These are phyloP conservation scores for Lonchura striata DNA, from an alignment of 2,113 vertebrate genomes.

Conservation along the genomic window DNA sequence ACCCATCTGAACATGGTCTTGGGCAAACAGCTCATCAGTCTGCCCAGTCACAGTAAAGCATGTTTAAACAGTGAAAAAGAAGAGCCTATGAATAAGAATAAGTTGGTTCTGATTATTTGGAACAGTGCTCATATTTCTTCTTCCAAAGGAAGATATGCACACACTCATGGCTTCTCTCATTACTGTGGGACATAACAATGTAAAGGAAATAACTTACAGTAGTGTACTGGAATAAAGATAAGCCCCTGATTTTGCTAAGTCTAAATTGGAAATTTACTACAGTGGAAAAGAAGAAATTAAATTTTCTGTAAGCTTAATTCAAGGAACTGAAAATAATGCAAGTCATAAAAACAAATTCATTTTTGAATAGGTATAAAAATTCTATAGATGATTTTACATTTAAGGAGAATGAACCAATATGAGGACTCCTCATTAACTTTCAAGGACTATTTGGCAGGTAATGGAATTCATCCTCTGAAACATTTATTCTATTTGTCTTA, in stretches of 20 bases:
- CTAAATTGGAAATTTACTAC: slow-evolving; percentile 16
- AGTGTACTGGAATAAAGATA: slow-evolving; percentile 38
- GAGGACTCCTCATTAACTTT: slow-evolving; percentile 60
- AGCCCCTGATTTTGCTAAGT: not conserved
- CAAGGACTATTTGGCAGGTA: slow-evolving; percentile 49
- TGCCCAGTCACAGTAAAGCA: not conserved
- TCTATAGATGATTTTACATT: slow-evolving; percentile 22
- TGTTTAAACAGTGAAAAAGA: not conserved
- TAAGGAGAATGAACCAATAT: slow-evolving; percentile 11
- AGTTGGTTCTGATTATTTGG: not conserved
- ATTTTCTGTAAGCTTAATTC: slow-evolving; percentile 30
- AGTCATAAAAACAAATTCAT: slow-evolving; percentile 37
- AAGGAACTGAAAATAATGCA: slow-evolving; percentile 9
- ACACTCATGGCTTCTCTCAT: not conserved
- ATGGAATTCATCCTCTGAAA: slow-evolving; percentile 22
- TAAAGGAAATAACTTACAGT: not conserved
- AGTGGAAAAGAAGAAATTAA: not conserved
- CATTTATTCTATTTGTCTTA: slow-evolving; percentile 21
- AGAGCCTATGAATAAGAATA: not conserved
- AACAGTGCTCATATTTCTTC: not conserved
- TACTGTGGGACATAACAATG: not conserved
- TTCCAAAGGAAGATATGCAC: not conserved
- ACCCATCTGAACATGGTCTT: not conserved
- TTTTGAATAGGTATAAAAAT: slow-evolving; percentile 41
- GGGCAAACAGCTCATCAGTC: not conserved